Evolutionary conservation across 2,113 vertebrate species (phyloP), one percentile per base, ranked within the genome.

Genomic region (Pelmatolapia mariae): DNA sequence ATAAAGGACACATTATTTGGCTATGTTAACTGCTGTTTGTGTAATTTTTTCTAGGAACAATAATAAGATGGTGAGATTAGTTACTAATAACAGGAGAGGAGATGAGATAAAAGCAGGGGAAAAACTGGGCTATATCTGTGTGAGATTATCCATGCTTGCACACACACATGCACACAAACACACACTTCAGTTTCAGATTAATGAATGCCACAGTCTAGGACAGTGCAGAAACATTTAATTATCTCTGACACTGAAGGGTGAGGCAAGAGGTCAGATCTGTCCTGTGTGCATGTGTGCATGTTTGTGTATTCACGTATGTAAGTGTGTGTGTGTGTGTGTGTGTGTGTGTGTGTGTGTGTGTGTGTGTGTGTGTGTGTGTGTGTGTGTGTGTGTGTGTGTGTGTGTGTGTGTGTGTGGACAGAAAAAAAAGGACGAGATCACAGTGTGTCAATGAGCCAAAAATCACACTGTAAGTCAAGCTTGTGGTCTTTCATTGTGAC

Each of bases 221-320:
- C 61, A 80, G 80, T 80, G 85, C 76, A 91, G 91, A 86, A 92
- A 90, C 82, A 91, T 93, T 86, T 92, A 91, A 93, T 93, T 87
- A 93, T 87, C 61, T 50, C 81, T 91, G 86, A 85, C 86, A 89
- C 85, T 83, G 68, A 87, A 88, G 90, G 85, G 85, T 91, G 81
- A 90, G 83, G 43, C 52, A 84, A 45, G 81, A 92, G 85, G 83
- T 63, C 88, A 83, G 29, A 73, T 80, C 82, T 84, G 68, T 81
- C 26, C 43, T 63, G 29, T 63, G 50, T 84, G 81, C 15, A 15
- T 56, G 56, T 45, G 68, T 61, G 50, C 36, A 54, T 38, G 78
- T 82, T 56, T 47, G 40, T 68, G 85, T 80, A n/a, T 24, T 38
- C 12, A 5, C 11, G 47, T 24, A 76, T 29, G 43, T 61, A 47